A percentile compares a stretch with the other conserved stretches of the same genome.
Conservation (phyloP, 2,888 invertebrate genomes). For the Deilephila porcellus region DNA sequence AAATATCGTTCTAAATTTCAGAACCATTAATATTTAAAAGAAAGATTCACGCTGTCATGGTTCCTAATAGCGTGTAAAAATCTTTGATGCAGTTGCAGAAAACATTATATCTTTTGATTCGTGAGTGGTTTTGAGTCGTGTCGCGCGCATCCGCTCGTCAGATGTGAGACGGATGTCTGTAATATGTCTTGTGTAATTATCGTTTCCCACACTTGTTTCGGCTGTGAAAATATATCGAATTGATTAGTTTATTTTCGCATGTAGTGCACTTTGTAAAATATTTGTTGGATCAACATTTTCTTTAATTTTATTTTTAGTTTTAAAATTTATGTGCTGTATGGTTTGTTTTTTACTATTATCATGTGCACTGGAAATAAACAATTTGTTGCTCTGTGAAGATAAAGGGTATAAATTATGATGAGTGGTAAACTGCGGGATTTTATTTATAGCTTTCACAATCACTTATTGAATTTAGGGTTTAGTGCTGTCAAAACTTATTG, state of each 20-base stretch:
- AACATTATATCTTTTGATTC: not conserved
- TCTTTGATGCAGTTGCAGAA: slow-evolving; percentile 15
- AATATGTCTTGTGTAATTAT: slow-evolving; percentile 2
- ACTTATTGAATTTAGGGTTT: too few species aligned
- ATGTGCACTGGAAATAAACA: too few species aligned
- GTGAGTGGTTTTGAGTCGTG: not conserved
- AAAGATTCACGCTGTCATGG: not conserved
- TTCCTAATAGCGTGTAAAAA: not conserved
- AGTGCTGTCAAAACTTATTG: too few species aligned
- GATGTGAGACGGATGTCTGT: slow-evolving; percentile 1
- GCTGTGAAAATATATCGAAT: not conserved
- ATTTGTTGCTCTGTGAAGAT: too few species aligned
- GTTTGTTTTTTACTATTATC: too few species aligned
- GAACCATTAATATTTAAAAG: not conserved
- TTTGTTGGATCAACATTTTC: too few species aligned
- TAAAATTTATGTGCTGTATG: too few species aligned
- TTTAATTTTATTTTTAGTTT: too few species aligned
- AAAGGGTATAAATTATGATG: too few species aligned
- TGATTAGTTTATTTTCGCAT: not conserved
- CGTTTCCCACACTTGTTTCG: not conserved
- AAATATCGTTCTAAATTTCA: not conserved
- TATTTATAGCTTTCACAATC: too few species aligned
- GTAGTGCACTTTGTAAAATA: not conserved
- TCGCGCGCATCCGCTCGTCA: not conserved
- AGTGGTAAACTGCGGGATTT: too few species aligned